phyloP scores from a whole-genome alignment of 1,140 invertebrate genomes.

The Neoseiulus cucumeris region DNA sequence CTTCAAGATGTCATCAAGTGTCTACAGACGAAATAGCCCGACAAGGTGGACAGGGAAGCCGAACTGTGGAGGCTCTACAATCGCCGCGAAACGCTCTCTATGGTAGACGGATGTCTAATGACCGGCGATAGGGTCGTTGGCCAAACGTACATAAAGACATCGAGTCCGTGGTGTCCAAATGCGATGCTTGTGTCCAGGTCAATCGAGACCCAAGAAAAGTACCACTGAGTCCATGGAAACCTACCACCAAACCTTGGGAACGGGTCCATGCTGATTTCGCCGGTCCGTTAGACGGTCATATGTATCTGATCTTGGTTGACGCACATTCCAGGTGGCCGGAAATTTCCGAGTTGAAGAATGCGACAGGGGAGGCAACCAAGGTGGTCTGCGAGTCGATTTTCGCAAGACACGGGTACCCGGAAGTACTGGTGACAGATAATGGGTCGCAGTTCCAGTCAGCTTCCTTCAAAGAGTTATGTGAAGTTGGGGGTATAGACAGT shows the following conservation, averaged over 20 bases:
- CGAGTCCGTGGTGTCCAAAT: conserved; percentile 20
- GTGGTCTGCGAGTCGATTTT: too few relatives aligned
- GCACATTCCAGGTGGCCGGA: conserved; percentile 28
- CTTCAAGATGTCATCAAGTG: neutral
- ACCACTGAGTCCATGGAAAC: conserved; percentile 23
- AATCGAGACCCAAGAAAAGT: too few relatives aligned
- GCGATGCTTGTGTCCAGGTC: conserved; percentile 21
- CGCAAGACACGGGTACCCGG: too few relatives aligned
- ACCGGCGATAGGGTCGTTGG: conserved; percentile 27
- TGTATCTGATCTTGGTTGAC: conserved; percentile 29
- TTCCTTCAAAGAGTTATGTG: too few relatives aligned
- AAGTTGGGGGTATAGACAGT: too few relatives aligned
- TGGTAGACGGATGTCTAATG: conserved; percentile 19
- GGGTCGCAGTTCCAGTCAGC: too few relatives aligned
- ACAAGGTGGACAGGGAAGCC: neutral
- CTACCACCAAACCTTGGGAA: conserved; percentile 26
- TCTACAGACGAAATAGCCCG: conserved; percentile 1
- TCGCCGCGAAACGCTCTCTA: neutral
- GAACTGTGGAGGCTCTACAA: neutral
- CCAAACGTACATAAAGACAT: conserved; percentile 28
- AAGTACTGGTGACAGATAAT: too few relatives aligned
- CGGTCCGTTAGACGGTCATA: conserved; percentile 26
- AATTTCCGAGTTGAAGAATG: too few relatives aligned
- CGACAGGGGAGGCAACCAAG: too few relatives aligned
- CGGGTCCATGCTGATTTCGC: conserved; percentile 33